Evolutionary conservation across 2,888 invertebrate species (phyloP), one percentile per base, ranked within the genome.

Genomic region (Rhagonycha fulva): DNA sequence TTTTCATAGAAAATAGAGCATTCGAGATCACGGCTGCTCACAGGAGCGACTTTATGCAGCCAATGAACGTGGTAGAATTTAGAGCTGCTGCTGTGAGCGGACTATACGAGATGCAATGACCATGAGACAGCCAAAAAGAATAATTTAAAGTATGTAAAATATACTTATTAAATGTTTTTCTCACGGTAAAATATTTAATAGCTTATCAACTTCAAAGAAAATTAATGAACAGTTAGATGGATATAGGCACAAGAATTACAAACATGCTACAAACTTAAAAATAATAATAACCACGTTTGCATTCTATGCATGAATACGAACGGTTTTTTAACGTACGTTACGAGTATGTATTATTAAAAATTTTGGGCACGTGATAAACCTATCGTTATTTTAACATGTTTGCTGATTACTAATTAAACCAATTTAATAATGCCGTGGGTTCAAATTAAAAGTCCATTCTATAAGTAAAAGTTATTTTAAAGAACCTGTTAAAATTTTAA

Each of bases 281-380:
- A 67, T 63, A 72, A 30, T 68, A 32, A 68, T 72, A 72, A 67
- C 23, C 70, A 62, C 63, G 63, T 67, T 14, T 11, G 71, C 32
- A 72, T 72, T 72, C 71, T 47, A 60, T 24, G 47, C 71, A 67
- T 67, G 71, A 32, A 72, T 63, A 47, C 14, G 24, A 72, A 72
- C 71, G 71, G 71, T 72, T 47, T 47, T 47, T 47, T 47, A 47
- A 47, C 47, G 47, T 47, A 9, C 47, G 47, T 47, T 47, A 47
- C n/a, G n/a, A 47, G 47, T 47, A 47, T 61, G 26, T 28, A 62
- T 19, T 70, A 72, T 67, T 72, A 66, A 67, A 30, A 67, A 66
- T 67, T 23, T 14, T 10, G 12, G 19, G 62, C 70, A 62, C 70
- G 63, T 66, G 66, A 30, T 14, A 63, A 63, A 47, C 30, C 63